Evolutionary conservation across 2,113 vertebrate genomes (phyloP), one percentile per base, ranked within the genome.

Genomic region (Vombatus ursinus): DNA sequence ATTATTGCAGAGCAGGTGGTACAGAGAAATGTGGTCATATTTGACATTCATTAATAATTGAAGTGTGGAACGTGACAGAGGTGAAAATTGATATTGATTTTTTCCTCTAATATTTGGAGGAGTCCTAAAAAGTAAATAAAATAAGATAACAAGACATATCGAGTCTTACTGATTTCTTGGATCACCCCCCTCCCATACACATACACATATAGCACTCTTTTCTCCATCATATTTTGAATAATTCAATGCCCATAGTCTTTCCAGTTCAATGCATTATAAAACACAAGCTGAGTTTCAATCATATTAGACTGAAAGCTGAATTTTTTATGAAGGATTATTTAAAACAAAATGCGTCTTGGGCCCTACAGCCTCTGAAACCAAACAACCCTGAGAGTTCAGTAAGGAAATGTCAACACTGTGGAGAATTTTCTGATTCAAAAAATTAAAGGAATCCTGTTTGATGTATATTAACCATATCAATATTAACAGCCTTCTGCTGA

Each of bases 261-360:
- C 98, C 96, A 98, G 98, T 98, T 98, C 98, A 98, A 99, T 99
- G 99, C 98, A 98, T 99, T 99, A 99, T 98, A 98, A 99, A 99
- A 98, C 98, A 99, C 96, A 98, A 98, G 96, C 98, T 98, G 98
- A 98, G 98, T 99, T 98, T 98, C 98, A 99, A 98, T 99, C 99
- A 98, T 98, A 98, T 99, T 99, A 99, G 98, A 98, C 98, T 97
- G 98, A 98, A 98, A 98, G 96, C 93, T 99, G 98, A 98, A 98
- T 99, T 98, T 99, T 99, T 99, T 98, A 99, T 99, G 98, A 99
- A 98, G 98, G 98, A 99, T 99, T 99, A 99, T 99, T 99, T 99
- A 99, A 99, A 98, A 98, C 97, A 99, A 98, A 99, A 99, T 98
- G 98, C 89, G 94, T 98, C 98, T 98, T 98, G 97, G 97, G 98